These are phyloP conservation scores for Catharus bicknelli DNA, from an alignment of 2,113 vertebrate genomes.

Conservation along the genomic window DNA sequence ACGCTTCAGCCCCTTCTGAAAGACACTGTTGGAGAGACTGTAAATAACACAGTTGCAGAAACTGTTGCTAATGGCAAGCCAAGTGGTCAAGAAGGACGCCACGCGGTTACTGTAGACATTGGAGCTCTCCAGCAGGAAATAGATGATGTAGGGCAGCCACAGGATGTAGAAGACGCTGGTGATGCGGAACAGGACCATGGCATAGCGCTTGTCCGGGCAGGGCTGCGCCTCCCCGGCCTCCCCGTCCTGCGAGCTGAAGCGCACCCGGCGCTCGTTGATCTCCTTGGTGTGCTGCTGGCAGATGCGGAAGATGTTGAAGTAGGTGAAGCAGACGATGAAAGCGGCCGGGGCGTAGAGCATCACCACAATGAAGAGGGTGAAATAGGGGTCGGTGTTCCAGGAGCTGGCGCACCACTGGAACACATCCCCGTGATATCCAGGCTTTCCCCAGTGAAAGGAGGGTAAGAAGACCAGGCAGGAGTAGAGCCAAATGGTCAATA, in stretches of 20 bases:
- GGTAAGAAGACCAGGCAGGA: constrained; percentile 93
- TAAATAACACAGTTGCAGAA: constrained; percentile 99
- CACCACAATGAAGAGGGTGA: constrained; percentile 92
- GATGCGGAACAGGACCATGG: constrained; percentile 95
- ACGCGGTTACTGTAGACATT: constrained; percentile 83
- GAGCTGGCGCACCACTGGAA: constrained; percentile 88
- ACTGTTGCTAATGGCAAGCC: constrained; percentile 99
- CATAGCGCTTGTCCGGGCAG: constrained; percentile 92
- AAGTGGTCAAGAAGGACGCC: constrained; percentile 94
- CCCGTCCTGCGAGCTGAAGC: constrained; percentile 86
- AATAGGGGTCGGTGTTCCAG: constrained; percentile 88
- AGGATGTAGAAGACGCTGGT: constrained; percentile 98
- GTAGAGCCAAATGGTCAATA: constrained; percentile 93
- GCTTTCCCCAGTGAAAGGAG: constrained; percentile 96
- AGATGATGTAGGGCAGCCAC: constrained; percentile 97
- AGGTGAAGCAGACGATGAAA: constrained; percentile 93
- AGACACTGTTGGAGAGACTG: constrained; percentile 97
- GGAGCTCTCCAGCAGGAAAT: constrained; percentile 95
- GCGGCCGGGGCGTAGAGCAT: constrained; percentile 93
- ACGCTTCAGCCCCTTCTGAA: constrained; percentile 93
- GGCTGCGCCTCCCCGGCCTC: constrained; percentile 77
- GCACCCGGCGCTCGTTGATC: constrained; percentile 91
- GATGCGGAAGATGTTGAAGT: constrained; percentile 97
- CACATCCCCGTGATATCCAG: constrained; percentile 96
- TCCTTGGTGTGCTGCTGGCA: constrained; percentile 96